Base-by-base conservation (phyloP, 2,797 vertebrate genomes). In the Enteromius thamalakanensis region DNA sequence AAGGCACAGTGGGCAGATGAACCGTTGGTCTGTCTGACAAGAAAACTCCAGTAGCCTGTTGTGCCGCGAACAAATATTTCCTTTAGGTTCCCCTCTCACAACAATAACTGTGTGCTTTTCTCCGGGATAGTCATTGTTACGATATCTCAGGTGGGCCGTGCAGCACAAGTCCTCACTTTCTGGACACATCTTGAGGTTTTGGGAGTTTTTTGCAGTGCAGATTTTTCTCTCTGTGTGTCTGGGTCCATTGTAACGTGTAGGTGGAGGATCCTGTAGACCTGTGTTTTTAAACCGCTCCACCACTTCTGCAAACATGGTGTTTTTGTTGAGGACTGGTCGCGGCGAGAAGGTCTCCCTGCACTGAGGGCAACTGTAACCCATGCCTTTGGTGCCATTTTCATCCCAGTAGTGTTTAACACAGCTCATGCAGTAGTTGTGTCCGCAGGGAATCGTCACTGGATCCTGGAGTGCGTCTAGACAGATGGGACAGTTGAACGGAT, bases 371-470 rank as follows among this genome's bases (percentile, higher is more conserved):
- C 69, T 83, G 74, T 81, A 89, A 62, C 60, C 29, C 0, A 34
- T 51, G 15, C 65, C 51, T 2, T 69, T 80, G 42, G 60, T 71
- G 19, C 79, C 68, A 2, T 71, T 37, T 64, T 77, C 17, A 26
- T 83, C 79, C 85, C 86, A 87, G 75, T 84, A 85, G 71, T 86
- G 69, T 79, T 81, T 72, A 75, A 87, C 81, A 58, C 88, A 87
- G 42, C 49, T 83, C 82, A 84, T 75, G 76, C 87, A 88, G 82
- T 84, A 86, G 37, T 87, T 87, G 80, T 88, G 86, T 86, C 86
- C 86, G 51, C 84, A 88, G 4, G 85, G 88, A 83, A 89, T 87
- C 6, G 83, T 87, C 45, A 81, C 84, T 6, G 83, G 85, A 23
- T 86, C 70, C 69, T 83, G 55, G 9, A 89, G 55, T 3, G 78